Evolutionary conservation across 1,140 invertebrate genomes (phyloP), one percentile per base, ranked within the genome.

Genomic region (Aphelenchoides avenae): DNA sequence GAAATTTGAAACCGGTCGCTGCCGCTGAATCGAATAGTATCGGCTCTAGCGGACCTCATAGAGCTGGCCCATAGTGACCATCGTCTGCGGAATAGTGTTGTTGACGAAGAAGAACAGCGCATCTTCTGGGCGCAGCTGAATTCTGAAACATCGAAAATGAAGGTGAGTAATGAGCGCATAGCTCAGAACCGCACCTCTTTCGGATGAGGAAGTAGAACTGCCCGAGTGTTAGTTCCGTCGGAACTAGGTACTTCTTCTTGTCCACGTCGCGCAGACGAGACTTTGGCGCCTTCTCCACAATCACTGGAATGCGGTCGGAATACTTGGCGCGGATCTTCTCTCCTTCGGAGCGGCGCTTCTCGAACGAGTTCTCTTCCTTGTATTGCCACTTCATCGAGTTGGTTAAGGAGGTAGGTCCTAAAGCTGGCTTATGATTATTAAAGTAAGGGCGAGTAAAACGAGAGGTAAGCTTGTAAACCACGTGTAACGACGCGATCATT

Each of bases 301-400:
- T 77, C 5, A 75, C 90, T 41, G 95, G 94, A 51, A 99, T 92
- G 71, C 95, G 84, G 78, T 98, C 94, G 7, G 95, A 93, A 81
- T 98, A 98, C 82, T 98, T 98, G 80, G 90, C 86, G 56, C 94
- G 84, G 71, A 99, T 97, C 82, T 98, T 98, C 79, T 98, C 94
- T 42, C 93, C 94, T 79, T 99, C 95, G 31, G 88, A 87, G 81
- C 91, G 89, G 76, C 95, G 85, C 80, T 94, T 97, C 77, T 99
- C 95, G 80, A 98, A 99, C 18, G 91, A 85, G 81, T 97, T 91
- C 75, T 97, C 92, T 83, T 96, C 92, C 82, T 99, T 98, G 81
- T 97, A 99, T 79, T 91, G 86, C 83, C 95, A 99, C 83, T 94
- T 93, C 93, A 99, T 98, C n/a, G n/a, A n/a, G n/a, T n/a, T n/a